These are phyloP conservation scores for Myotis findleyi DNA, from an alignment of 2,797 vertebrate species.

Conservation along the genomic window DNA sequence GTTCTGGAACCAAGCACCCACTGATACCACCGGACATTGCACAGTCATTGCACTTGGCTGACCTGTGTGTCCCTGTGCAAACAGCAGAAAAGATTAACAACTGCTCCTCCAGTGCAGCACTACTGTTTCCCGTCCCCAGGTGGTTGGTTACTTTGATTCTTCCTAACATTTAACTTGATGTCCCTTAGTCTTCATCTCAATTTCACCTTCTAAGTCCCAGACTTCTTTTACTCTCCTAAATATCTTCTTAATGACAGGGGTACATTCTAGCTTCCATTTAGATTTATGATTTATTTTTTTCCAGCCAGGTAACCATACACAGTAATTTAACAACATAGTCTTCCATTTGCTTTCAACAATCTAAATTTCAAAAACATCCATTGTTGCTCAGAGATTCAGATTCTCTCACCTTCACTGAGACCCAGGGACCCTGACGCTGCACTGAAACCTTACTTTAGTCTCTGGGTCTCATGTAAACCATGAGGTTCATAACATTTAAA, in stretches of 20 bases:
- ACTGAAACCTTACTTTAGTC: neutral
- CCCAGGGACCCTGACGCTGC: neutral
- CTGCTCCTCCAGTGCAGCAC: rapidly evolving
- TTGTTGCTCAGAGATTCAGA: neutral
- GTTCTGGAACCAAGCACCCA: neutral
- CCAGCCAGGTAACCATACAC: neutral
- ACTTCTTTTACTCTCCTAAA: neutral
- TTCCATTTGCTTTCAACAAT: neutral
- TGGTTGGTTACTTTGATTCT: neutral
- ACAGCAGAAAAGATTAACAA: neutral
- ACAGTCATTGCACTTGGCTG: neutral
- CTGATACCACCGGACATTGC: too few relatives aligned
- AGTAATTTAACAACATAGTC: neutral
- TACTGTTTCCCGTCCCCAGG: neutral
- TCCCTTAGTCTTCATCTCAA: neutral
- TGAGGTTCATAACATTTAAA: neutral
- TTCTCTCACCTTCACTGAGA: neutral
- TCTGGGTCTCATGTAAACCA: neutral
- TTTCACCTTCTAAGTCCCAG: neutral
- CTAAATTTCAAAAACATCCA: neutral
- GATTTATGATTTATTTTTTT: neutral
- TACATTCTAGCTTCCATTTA: neutral
- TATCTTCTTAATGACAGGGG: neutral
- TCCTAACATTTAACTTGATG: neutral
- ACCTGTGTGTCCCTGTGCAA: neutral